These are phyloP conservation scores for Drosophila sproati DNA, from an alignment of 1,140 invertebrate genomes.

Conservation along the genomic window DNA sequence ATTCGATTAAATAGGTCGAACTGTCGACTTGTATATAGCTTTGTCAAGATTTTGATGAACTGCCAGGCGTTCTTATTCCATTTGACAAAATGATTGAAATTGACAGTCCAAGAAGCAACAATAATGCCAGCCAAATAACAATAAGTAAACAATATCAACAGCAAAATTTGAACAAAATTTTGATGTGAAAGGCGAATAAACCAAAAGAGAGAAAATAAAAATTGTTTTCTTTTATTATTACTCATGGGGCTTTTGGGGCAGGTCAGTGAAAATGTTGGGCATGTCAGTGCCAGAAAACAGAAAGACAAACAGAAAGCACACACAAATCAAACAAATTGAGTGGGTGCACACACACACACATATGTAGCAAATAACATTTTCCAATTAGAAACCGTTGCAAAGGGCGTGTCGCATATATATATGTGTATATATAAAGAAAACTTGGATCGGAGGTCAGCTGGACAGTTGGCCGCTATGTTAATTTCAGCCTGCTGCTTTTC, in stretches of 20 bases:
- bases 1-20: neutral
- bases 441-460: slow-evolving; percentile 30
- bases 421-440: slow-evolving; percentile 3
- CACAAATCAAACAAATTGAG: slow-evolving; percentile 63
- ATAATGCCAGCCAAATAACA: slow-evolving; percentile 25
- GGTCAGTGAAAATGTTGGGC: slow-evolving; percentile 70
- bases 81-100: slow-evolving; percentile 70
- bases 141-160: slow-evolving; percentile 19
- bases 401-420: slow-evolving; percentile 43
- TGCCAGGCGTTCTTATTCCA: slow-evolving; percentile 56
- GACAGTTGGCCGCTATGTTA: slow-evolving; percentile 66
- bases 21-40: neutral
- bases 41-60: slow-evolving; percentile 18
- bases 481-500: slow-evolving; percentile 60
- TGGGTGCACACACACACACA: slow-evolving; percentile 6
- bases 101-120: slow-evolving; percentile 53
- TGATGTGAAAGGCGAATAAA: slow-evolving; percentile 17
- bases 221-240: slow-evolving; percentile 10
- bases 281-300: slow-evolving; percentile 33
- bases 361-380: slow-evolving; percentile 8
- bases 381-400: slow-evolving; percentile 43
- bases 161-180: slow-evolving; percentile 33
- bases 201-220: slow-evolving; percentile 23
- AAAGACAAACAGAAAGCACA: slow-evolving; percentile 31
- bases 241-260: slow-evolving; percentile 51